Evolutionary conservation across 2,797 vertebrate genomes (phyloP).

Genomic region (Ptychadena robeensis): DNA sequence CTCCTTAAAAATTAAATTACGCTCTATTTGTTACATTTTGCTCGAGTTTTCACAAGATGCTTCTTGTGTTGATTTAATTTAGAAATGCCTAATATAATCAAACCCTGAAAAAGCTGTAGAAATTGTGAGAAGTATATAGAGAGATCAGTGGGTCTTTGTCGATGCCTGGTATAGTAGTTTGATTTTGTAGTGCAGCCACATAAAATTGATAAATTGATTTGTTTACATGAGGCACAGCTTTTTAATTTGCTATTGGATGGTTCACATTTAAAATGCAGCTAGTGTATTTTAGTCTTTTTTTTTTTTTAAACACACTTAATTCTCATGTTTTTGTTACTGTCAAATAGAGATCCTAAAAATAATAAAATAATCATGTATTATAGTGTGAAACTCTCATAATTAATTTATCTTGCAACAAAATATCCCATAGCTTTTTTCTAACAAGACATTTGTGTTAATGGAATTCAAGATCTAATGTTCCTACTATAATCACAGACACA

Average conservation of each 20-base stretch:
- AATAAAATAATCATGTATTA: too few species aligned
- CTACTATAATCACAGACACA: neutral
- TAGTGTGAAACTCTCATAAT: too few species aligned
- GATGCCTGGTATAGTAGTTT: neutral
- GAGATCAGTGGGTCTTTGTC: neutral
- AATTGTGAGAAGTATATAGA: too few species aligned
- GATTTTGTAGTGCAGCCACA: neutral
- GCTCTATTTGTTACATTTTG: neutral
- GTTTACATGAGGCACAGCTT: constrained; percentile 4
- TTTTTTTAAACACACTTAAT: neutral
- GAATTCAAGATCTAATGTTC: neutral
- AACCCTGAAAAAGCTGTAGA: neutral
- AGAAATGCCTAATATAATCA: neutral
- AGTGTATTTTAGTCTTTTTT: neutral
- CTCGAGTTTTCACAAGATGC: neutral
- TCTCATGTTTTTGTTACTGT: too few species aligned
- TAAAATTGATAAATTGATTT: constrained; percentile 36
- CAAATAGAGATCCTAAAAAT: too few species aligned
- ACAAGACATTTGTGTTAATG: too few species aligned
- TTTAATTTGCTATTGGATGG: neutral
- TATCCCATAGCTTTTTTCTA: neutral
- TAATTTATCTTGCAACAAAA: too few species aligned
- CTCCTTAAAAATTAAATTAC: neutral
- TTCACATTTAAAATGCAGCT: neutral
- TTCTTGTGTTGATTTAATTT: neutral